A percentile compares a stretch with the other conserved stretches of the same genome.
Conservation (phyloP, 2,113 vertebrate genomes). For the Cardinalis cardinalis region DNA sequence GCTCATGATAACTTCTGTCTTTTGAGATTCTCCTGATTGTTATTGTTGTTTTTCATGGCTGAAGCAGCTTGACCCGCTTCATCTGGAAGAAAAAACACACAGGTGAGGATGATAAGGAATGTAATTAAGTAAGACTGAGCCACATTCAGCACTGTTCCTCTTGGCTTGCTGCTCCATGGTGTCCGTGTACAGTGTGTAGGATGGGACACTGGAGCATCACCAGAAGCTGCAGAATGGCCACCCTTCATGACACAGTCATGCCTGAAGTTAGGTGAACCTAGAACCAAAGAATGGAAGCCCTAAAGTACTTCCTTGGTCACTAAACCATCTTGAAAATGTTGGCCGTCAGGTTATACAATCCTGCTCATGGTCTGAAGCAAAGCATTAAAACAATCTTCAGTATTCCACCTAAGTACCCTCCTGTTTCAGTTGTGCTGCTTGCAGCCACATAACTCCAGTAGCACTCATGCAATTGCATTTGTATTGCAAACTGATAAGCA, state of each 20-base stretch:
- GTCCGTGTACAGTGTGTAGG: fast-evolving
- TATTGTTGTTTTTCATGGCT: not conserved
- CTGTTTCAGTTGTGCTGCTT: not conserved
- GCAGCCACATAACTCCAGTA: not conserved
- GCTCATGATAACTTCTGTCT: not conserved
- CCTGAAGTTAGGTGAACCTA: not conserved
- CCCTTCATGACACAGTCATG: not conserved
- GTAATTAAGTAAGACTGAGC: not conserved
- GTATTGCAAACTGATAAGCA: not conserved
- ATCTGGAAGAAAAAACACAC: not conserved
- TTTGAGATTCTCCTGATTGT: not conserved
- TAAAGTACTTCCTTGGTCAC: not conserved
- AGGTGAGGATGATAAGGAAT: not conserved
- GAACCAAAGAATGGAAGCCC: not conserved
- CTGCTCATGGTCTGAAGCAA: not conserved
- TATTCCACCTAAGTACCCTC: not conserved
- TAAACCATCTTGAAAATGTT: not conserved
- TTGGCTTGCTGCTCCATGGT: not conserved
- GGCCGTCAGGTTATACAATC: not conserved
- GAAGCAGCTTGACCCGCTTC: not conserved
- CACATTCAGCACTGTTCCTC: not conserved
- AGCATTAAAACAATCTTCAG: not conserved
- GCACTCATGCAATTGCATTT: not conserved
- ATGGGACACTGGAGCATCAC: not conserved
- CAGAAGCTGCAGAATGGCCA: not conserved